These are phyloP conservation scores for Lucilia cuprina DNA, from an alignment of 1,140 invertebrate genomes.

Conservation along the genomic window DNA sequence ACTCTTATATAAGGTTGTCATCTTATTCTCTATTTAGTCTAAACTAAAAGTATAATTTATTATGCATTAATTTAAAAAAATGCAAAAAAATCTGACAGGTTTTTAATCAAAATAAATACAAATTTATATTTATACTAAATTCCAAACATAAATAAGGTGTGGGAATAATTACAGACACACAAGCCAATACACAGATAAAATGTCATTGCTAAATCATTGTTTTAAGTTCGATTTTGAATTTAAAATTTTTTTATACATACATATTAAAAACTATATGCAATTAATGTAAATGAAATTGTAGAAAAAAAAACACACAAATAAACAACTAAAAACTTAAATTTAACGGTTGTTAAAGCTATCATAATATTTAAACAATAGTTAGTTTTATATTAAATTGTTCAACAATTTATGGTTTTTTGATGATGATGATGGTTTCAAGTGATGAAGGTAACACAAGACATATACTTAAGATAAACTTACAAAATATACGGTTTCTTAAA, in stretches of 20 bases:
- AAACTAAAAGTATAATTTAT: background rate
- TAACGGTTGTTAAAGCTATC: background rate
- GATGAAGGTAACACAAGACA: conserved; percentile 32
- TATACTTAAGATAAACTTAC: conserved; percentile 23
- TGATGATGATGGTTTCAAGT: conserved; percentile 30
- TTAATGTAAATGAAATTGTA: background rate
- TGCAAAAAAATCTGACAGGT: background rate
- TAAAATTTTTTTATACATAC: background rate
- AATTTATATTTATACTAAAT: background rate
- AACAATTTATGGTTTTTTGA: conserved; percentile 29
- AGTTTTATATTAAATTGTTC: conserved; percentile 32
- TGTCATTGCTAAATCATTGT: conserved; percentile 2
- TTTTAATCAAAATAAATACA: background rate
- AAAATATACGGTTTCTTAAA: conserved; percentile 23
- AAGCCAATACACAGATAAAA: background rate
- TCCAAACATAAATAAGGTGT: background rate
- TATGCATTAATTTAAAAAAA: background rate
- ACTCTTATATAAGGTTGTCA: too few relatives aligned
- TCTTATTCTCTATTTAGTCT: background rate
- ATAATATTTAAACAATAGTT: conserved; percentile 29
- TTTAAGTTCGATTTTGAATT: background rate
- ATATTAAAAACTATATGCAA: background rate
- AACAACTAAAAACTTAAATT: background rate
- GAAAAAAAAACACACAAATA: background rate
- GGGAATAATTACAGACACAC: background rate